Percentiles rank a stretch among this genome's conserved stretches.
phyloP scores from a whole-genome alignment of 1,140 invertebrate species.

The Battus philenor region DNA sequence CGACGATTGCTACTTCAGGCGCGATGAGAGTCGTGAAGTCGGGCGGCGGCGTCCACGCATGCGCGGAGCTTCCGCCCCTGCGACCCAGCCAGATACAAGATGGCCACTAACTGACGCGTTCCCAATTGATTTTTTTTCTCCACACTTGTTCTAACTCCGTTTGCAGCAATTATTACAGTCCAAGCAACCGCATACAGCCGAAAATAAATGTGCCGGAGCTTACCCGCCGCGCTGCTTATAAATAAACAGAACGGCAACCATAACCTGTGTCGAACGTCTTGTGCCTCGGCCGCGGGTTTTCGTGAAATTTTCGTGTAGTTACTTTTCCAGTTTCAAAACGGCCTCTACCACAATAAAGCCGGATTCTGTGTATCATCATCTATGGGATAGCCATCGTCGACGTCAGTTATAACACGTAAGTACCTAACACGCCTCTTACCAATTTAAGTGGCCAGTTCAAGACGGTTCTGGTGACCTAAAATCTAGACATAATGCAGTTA shows the following conservation, averaged over 20 bases:
- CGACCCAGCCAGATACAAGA: conserved; percentile 41
- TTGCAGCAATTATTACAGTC: conserved; percentile 17
- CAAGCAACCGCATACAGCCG: conserved; percentile 19
- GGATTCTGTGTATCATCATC: conserved; percentile 5
- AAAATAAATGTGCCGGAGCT: conserved; percentile 14
- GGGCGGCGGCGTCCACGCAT: conserved; percentile 24
- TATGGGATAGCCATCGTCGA: conserved; percentile 14
- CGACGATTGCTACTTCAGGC: neutral
- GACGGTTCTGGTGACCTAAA: conserved; percentile 37
- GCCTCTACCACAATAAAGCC: neutral
- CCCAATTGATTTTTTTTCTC: conserved; percentile 48
- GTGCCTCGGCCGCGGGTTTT: neutral
- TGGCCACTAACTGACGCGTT: conserved; percentile 39
- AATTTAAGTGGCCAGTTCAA: conserved; percentile 22
- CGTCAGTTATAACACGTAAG: conserved; percentile 23
- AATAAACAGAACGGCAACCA: conserved; percentile 15
- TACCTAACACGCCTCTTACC: conserved; percentile 20
- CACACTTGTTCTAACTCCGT: conserved; percentile 24
- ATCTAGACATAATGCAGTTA: conserved; percentile 44
- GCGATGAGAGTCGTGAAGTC: neutral
- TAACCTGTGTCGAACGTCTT: conserved; percentile 11
- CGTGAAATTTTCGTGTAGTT: conserved; percentile 2
- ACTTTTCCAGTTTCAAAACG: conserved; percentile 1
- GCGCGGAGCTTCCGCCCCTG: conserved; percentile 24
- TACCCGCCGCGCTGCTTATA: conserved; percentile 14